Evolutionary conservation across 2,888 invertebrate species (phyloP).

Genomic region (Druceiella hillmani): DNA sequence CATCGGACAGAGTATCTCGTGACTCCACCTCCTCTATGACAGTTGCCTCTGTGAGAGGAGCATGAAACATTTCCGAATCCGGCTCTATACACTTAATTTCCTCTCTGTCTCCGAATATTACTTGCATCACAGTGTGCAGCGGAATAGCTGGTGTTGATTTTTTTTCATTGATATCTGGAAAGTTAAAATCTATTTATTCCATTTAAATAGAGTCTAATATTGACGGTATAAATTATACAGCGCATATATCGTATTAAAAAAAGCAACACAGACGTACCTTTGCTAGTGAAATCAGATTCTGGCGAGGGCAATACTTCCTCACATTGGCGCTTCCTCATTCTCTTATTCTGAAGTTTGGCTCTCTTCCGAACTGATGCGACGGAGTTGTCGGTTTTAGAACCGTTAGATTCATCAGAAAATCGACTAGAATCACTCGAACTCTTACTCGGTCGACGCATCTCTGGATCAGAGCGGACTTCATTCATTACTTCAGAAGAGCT

Average conservation of each 20-base stretch:
- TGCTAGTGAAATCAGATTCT: too few relatives aligned
- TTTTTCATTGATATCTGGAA: slow-evolving; percentile 33
- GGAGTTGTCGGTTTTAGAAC: too few relatives aligned
- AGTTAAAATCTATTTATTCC: slow-evolving; percentile 14
- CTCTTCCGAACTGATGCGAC: too few relatives aligned
- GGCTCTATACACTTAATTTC: slow-evolving; percentile 27
- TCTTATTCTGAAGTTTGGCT: too few relatives aligned
- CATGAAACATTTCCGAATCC: slow-evolving; percentile 43
- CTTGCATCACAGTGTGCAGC: slow-evolving; percentile 27
- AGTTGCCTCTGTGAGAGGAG: slow-evolving; percentile 43
- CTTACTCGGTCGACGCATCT: slow-evolving; percentile 40
- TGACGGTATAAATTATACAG: too few relatives aligned
- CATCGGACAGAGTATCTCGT: too few relatives aligned
- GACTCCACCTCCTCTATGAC: slow-evolving; percentile 35
- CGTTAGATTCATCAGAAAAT: slow-evolving; percentile 43
- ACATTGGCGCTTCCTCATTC: too few relatives aligned
- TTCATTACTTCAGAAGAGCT: too few relatives aligned
- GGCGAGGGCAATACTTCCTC: too few relatives aligned
- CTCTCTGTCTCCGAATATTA: slow-evolving; percentile 29
- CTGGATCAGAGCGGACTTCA: too few relatives aligned
- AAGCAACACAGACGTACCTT: slow-evolving; percentile 24
- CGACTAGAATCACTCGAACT: slow-evolving; percentile 46
- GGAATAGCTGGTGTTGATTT: slow-evolving; percentile 28
- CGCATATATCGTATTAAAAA: too few relatives aligned
- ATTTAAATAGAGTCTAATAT: too few relatives aligned